These are phyloP conservation scores for Odobenus rosmarus DNA, from an alignment of 2,113 vertebrate genomes.

Conservation along the genomic window DNA sequence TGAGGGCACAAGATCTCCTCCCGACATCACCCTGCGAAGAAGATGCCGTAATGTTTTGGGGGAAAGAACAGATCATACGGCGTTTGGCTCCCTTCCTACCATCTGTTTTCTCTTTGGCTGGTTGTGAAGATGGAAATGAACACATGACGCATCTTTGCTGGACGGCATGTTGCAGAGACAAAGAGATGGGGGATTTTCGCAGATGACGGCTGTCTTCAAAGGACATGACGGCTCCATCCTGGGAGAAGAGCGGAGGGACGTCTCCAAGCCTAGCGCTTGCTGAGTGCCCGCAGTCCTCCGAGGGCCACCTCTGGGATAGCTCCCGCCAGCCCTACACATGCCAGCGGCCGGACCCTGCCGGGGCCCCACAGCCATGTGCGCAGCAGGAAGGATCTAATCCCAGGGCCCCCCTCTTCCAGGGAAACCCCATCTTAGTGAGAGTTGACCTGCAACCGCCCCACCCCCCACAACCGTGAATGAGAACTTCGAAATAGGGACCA, in stretches of 20 bases:
- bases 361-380: not conserved
- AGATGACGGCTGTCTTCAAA: not conserved
- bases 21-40: not conserved
- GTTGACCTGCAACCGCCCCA: not conserved
- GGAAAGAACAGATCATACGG: not conserved
- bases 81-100: slow-evolving; percentile 9
- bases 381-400: rapidly evolving
- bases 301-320: not conserved
- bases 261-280: not conserved
- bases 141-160: not conserved
- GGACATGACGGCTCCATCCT: not conserved
- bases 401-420: not conserved
- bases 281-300: not conserved
- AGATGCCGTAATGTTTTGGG: not conserved
- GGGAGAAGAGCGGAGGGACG: rapidly evolving
- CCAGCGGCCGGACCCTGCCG: not conserved
- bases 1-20: not conserved
- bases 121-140: not conserved
- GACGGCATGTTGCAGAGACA: not conserved
- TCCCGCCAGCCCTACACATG: not conserved
- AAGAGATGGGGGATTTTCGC: not conserved
- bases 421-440: too few species aligned
- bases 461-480: rapidly evolving
- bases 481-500: not conserved
- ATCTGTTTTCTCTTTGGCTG: slow-evolving; percentile 66